Evolutionary conservation across 2,888 invertebrate genomes (phyloP), one percentile per base, ranked within the genome.

Genomic region (Nymphalis c-album): DNA sequence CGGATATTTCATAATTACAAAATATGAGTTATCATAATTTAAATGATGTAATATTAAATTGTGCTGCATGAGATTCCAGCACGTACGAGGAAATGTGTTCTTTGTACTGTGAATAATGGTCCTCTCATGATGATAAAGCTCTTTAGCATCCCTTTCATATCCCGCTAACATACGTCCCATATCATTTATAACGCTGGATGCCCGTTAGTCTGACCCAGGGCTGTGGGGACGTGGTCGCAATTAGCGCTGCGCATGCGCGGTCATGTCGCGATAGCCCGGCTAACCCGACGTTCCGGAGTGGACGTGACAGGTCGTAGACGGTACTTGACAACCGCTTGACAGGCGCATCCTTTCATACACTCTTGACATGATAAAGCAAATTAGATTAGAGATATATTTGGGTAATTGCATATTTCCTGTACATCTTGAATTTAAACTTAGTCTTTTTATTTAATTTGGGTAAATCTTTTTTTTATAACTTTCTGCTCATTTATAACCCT

Each of bases 211-310:
- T 70, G 64, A 67, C 64, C 68, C 58, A 64, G 82, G 79, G 57
- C 35, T 57, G 57, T 35, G 61, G 57, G 57, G 57, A 66, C 61
- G 76, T 73, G 77, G 80, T 80, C 79, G 79, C 81, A 84, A 85
- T 85, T 83, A 86, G 80, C 73, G 70, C 70, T 77, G 80, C 77
- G 81, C 82, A 79, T 78, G 82, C 80, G 80, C 79, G 77, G 76
- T 68, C 76, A 75, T 74, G 74, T 71, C 66, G 70, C 72, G 70
- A 51, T 70, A 57, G 66, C 60, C 57, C 66, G 69, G 47, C 61
- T 60, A 68, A 67, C 61, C 60, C 63, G 67, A 18, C 61, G 67
- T 64, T 22, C 64, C 53, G 58, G 57, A 58, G 51, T 53, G 58
- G 50, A 62, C 67, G 67, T 67, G 67, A 67, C 67, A 62, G 68